These are phyloP conservation scores for Malurus alboscapulatus DNA, from an alignment of 2,113 vertebrate genomes.

Conservation along the genomic window DNA sequence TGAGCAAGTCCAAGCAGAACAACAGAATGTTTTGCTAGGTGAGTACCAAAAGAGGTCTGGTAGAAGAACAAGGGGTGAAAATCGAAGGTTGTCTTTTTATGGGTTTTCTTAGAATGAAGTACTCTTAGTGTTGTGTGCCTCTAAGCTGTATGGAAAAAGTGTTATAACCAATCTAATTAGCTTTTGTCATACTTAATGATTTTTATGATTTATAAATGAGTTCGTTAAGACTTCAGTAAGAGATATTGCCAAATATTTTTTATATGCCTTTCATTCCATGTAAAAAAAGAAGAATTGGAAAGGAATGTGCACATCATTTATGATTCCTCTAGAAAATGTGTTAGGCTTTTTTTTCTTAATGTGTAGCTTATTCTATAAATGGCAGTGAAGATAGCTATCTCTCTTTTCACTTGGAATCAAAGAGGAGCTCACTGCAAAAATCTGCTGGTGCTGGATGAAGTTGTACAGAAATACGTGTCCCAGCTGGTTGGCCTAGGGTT, in stretches of 20 bases:
- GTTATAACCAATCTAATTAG: not conserved
- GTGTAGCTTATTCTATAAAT: slow-evolving; percentile 4
- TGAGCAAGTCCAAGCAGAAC: not conserved
- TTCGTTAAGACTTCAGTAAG: not conserved
- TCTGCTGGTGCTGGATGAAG: not conserved
- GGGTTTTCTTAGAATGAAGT: not conserved
- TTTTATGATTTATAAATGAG: not conserved
- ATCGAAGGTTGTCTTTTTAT: not conserved
- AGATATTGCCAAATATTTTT: not conserved
- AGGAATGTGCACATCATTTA: not conserved
- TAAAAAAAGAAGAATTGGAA: not conserved
- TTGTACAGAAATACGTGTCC: not conserved
- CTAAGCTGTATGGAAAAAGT: not conserved
- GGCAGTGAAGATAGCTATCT: not conserved
- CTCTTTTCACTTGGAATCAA: not conserved
- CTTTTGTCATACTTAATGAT: not conserved
- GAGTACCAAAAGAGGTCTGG: not conserved
- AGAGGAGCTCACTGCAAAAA: not conserved
- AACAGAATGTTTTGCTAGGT: not conserved
- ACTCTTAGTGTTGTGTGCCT: not conserved
- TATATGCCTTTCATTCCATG: not conserved
- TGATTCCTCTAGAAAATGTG: not conserved
- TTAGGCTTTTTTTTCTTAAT: not conserved
- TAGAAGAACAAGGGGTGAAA: rapidly evolving
- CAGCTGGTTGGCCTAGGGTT: slow-evolving; percentile 2